phyloP scores from a whole-genome alignment of 2,797 vertebrate genomes.

The Allobates femoralis region DNA sequence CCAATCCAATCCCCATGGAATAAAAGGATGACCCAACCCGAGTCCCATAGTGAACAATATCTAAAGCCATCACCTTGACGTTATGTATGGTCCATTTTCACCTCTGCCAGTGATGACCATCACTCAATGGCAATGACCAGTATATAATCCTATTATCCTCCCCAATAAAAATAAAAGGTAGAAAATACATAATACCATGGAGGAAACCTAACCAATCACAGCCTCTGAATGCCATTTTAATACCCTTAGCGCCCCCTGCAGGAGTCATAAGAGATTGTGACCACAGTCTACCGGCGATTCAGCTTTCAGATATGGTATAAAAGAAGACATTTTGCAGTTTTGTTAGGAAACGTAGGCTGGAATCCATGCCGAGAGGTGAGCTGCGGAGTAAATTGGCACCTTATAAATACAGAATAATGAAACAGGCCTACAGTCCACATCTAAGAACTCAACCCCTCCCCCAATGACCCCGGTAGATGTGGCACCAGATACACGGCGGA shows the following conservation, averaged over 20 bases:
- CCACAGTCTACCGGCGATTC: neutral
- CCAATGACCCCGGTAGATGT: neutral
- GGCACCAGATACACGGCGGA: neutral
- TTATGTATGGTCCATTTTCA: neutral
- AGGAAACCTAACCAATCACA: neutral
- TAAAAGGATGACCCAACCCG: neutral
- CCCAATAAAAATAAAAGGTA: neutral
- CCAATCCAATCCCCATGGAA: neutral
- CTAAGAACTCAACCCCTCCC: neutral
- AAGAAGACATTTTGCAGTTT: neutral
- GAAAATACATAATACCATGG: neutral
- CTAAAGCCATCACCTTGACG: neutral
- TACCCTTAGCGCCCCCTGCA: neutral
- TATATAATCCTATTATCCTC: neutral
- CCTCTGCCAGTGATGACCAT: neutral
- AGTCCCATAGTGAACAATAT: neutral
- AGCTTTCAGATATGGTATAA: neutral
- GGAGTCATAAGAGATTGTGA: neutral
- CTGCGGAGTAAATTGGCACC: neutral
- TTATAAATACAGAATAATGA: slow-evolving; percentile 23
- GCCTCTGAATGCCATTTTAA: slow-evolving; percentile 30
- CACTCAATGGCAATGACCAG: neutral
- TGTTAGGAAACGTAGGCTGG: neutral
- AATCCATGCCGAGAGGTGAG: neutral
- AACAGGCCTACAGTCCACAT: neutral